Conservation (phyloP, 2,113 vertebrate genomes). For the Bungarus multicinctus region DNA sequence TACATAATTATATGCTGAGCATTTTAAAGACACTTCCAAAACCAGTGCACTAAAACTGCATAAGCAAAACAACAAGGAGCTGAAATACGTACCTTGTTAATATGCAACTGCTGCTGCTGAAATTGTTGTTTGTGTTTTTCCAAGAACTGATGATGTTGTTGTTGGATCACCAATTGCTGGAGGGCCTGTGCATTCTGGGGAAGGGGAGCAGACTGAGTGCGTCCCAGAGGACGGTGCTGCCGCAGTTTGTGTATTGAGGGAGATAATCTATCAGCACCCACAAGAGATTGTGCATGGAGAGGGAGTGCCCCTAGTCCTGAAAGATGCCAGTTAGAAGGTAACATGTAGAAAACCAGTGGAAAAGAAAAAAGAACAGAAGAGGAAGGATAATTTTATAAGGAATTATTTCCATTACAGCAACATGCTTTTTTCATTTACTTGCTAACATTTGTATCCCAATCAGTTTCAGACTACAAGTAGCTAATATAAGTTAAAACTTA, state of each 20-base stretch:
- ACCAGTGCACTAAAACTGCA: background rate
- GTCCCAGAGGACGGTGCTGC: slow-evolving; percentile 91
- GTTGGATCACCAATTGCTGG: slow-evolving; percentile 96
- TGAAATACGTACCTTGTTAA: slow-evolving; percentile 82
- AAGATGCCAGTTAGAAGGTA: slow-evolving; percentile 72
- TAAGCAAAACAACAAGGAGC: background rate
- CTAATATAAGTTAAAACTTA: background rate
- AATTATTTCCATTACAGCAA: slow-evolving; percentile 33
- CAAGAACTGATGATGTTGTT: slow-evolving; percentile 98
- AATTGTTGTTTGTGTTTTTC: slow-evolving; percentile 99
- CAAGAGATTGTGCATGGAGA: slow-evolving; percentile 79
- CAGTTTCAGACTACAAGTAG: background rate
- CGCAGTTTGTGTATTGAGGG: slow-evolving; percentile 92
- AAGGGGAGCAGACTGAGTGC: slow-evolving; percentile 95
- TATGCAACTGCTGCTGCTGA: slow-evolving; percentile 93
- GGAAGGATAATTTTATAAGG: slow-evolving; percentile 64
- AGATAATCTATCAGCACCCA: slow-evolving; percentile 74
- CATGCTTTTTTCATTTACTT: background rate
- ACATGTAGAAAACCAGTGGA: slow-evolving; percentile 64
- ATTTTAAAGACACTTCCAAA: background rate
- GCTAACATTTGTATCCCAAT: background rate
- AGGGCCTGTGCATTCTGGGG: slow-evolving; percentile 93
- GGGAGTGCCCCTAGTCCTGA: slow-evolving; percentile 82
- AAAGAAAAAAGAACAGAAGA: slow-evolving; percentile 57
- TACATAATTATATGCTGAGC: background rate